Conservation (phyloP, 2,888 invertebrate genomes). For the Onthophagus sagittarius region DNA sequence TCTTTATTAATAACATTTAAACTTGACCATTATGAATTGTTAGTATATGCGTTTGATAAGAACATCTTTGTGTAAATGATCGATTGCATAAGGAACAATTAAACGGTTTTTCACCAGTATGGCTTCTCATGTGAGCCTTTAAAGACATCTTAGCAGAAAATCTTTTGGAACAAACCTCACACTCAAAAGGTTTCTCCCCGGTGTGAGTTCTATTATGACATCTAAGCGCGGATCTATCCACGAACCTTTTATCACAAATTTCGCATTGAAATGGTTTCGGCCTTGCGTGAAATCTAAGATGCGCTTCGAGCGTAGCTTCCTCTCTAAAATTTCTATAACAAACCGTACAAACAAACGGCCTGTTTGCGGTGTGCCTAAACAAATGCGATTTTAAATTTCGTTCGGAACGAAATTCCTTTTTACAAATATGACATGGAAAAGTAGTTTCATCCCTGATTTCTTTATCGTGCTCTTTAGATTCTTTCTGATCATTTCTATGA, state of each 20-base stretch:
- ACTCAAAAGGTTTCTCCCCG: background rate
- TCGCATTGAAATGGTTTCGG: slow-evolving; percentile 7
- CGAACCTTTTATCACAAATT: background rate
- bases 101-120: slow-evolving; percentile 2
- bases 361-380: background rate
- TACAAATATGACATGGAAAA: background rate
- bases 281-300: background rate
- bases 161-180: background rate
- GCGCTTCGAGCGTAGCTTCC: background rate
- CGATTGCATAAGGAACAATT: background rate
- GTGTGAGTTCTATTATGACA: background rate
- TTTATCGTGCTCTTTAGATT: background rate
- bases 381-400: background rate
- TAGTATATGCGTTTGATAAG: background rate
- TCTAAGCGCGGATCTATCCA: background rate
- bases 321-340: slow-evolving; percentile 2
- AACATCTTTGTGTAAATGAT: background rate
- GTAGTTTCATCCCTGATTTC: background rate
- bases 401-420: background rate
- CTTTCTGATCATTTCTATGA: background rate
- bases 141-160: slow-evolving; percentile 2
- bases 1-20: background rate
- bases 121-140: background rate
- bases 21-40: background rate
- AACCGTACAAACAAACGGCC: background rate